Base-by-base conservation (phyloP, 1,140 invertebrate species). In the Temnothorax curvispinosus region DNA sequence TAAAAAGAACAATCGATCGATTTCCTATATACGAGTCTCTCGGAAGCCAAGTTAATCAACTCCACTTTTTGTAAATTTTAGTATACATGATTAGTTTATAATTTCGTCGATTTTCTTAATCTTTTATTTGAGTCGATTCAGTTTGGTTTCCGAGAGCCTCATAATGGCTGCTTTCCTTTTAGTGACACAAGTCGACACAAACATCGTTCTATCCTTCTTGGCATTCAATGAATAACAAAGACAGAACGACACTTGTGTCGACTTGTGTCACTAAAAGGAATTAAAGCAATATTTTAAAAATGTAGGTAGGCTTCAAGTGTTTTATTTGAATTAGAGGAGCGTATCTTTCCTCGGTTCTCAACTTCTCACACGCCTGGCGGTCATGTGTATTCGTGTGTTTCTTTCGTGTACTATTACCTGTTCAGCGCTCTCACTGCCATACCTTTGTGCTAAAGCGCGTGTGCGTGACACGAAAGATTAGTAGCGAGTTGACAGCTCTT, bases 371-470 rank as follows among this genome's bases (percentile, higher is more conserved):
- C 1, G n/a, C 67, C 21, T 74, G 56, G 38, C n/a, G 13, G 52
- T 60, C n/a, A 47, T 11, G n/a, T 76, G 15, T 54, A 72, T 62
- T 50, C 35, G 56, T 78, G 38, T 86, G 38, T 75, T 60, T 87
- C 60, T 76, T 87, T 67, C 65, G 62, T 50, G 67, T 77, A 32
- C 27, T 91, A 87, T 89, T 89, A 91, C 89, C 90, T 91, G 81
- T 89, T 91, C 64, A 69, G 60, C 54, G 50, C 67, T 91, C 87
- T 89, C 85, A 58, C 69, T 80, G 56, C 64, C 67, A 85, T 71
- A 54, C 75, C 52, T 15, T 81, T 58, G 64, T 56, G 52, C 64
- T 84, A 44, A 38, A 21, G 11, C 78, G 27, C 56, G 41, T 72
- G n/a, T 75, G 44, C 50, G 54, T 65, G 54, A 58, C 56, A 78